Percentiles rank a stretch among this genome's conserved stretches.
These are phyloP conservation scores for Andrena bicolor DNA, from an alignment of 2,888 invertebrate genomes.

Conservation along the genomic window DNA sequence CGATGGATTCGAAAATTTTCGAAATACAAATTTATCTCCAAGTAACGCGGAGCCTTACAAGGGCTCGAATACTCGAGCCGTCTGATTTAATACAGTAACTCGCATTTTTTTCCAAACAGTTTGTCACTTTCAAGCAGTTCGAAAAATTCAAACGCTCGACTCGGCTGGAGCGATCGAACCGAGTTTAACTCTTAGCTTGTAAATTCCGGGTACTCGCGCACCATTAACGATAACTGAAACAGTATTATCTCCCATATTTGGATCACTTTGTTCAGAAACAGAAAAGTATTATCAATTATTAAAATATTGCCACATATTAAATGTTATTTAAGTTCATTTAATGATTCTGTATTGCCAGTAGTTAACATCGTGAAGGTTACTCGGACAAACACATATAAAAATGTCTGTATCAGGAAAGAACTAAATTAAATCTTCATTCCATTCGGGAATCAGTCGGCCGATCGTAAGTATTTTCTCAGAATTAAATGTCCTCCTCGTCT, in stretches of 20 bases:
- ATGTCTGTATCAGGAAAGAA: not conserved
- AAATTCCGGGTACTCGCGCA: no score
- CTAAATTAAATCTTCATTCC: constrained; percentile 15
- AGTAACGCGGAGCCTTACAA: no score
- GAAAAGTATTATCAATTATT: not conserved
- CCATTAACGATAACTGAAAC: not conserved
- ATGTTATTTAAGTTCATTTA: not conserved
- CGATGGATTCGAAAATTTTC: no score
- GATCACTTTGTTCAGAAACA: not conserved
- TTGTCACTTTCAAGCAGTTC: no score
- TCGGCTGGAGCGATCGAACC: no score
- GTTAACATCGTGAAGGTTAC: not conserved
- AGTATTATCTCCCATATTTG: not conserved
- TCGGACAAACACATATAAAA: not conserved
- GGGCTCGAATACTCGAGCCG: no score
- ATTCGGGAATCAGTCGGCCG: constrained; percentile 6
- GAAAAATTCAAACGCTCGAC: no score
- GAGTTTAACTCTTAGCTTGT: no score
- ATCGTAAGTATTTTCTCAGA: constrained; percentile 9
- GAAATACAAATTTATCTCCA: no score
- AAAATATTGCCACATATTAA: not conserved
- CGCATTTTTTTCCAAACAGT: no score
- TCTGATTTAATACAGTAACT: no score
- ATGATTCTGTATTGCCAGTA: not conserved
- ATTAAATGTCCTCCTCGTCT: constrained; percentile 26